Base-by-base conservation (phyloP, 1,140 invertebrate species). In the Ruditapes philippinarum region DNA sequence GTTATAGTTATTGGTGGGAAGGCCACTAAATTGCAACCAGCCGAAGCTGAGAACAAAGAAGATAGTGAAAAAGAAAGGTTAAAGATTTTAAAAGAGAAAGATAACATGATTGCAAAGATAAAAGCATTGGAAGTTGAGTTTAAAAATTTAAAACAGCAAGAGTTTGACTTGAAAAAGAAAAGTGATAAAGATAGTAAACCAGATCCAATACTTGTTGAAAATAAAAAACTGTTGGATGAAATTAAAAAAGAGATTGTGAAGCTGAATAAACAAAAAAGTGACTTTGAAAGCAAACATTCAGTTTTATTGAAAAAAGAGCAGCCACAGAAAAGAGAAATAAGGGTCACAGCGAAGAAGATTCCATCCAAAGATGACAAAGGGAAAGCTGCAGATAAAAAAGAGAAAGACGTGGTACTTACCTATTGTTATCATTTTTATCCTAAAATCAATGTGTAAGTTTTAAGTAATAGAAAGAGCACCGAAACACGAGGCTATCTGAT, bases 211-310 rank as follows among this genome's bases (percentile, higher is more conserved):
- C 88, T 95, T 5, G 38, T 91, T 31, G 94, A 95, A 60, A 95
- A 95, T 76, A 94, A 82, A 62, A 92, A 93, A 80, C 89, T 95
- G 25, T 94, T 95, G 62, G 94, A 95, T n/a, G 95, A 95, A 70
- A 94, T 95, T 31, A 83, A 73, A 25, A 89, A 89, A 62, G 79
- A 89, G 54, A 57, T 89, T 40, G 70, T 31, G 4, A 83, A 81
- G 42, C n/a, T 89, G 14, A 45, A 57, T 28, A 76, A 33, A 65
- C 79, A 25, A 49, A 79, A 65, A 89, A 76, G 70, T 51, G 45
- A 78, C 25, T 78, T 78, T 78, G 74, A 78, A 54, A 78, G 49
- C 4, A 78, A 36, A 33, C 74, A 78, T 78, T 45, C 42, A 19
- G 65, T 11, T 25, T 28, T 70, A 38, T 28, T 70, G 19, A 70